These are phyloP conservation scores for Drosophila melanica DNA, from an alignment of 1,140 invertebrate genomes.

Conservation along the genomic window DNA sequence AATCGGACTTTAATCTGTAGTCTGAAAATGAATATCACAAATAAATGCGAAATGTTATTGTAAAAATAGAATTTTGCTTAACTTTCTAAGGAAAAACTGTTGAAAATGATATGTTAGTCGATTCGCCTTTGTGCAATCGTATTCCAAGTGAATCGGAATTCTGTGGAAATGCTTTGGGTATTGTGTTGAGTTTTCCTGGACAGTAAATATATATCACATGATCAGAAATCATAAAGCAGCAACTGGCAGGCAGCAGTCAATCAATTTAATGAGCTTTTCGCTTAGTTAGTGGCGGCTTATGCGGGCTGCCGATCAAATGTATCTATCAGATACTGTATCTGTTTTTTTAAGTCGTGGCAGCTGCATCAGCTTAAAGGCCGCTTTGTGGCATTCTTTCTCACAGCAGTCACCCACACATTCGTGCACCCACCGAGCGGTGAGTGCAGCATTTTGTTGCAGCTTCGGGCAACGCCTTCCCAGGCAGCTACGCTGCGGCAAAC, in stretches of 20 bases:
- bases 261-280: constrained; percentile 50
- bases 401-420: constrained; percentile 29
- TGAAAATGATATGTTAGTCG: neutral
- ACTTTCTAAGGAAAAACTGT: neutral
- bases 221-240: constrained; percentile 25
- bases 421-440: constrained; percentile 24
- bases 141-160: constrained; percentile 13
- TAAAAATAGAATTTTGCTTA: neutral
- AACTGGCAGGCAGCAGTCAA: constrained; percentile 27
- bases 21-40: too few relatives aligned
- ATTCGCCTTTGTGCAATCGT: neutral
- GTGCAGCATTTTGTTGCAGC: constrained; percentile 20
- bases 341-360: neutral
- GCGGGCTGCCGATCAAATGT: constrained; percentile 37
- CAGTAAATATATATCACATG: constrained; percentile 4
- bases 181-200: constrained; percentile 4
- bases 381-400: constrained; percentile 52
- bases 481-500: constrained; percentile 22
- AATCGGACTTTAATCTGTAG: too few relatives aligned
- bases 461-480: constrained; percentile 44
- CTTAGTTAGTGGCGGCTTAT: constrained; percentile 28
- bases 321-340: constrained; percentile 39
- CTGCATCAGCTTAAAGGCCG: constrained; percentile 32
- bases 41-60: too few relatives aligned
- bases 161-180: constrained; percentile 10